These are phyloP conservation scores for Latrodectus elegans DNA, from an alignment of 2,888 invertebrate genomes.

Conservation along the genomic window DNA sequence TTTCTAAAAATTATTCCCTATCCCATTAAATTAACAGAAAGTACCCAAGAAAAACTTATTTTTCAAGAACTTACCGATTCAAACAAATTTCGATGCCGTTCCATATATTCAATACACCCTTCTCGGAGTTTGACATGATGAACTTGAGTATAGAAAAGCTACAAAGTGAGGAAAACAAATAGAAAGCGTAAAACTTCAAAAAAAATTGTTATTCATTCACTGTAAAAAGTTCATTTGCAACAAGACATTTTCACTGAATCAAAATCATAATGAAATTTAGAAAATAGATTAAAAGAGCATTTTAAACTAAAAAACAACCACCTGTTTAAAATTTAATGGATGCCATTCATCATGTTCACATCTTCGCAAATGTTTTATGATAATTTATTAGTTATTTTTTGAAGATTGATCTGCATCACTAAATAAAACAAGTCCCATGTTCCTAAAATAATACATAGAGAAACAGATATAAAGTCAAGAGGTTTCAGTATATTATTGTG, in stretches of 20 bases:
- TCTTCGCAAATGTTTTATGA: no score
- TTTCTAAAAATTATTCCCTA: not conserved
- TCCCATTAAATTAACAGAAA: not conserved
- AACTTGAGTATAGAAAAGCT: slow-evolving; percentile 81
- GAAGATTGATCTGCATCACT: no score
- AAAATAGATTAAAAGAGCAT: not conserved
- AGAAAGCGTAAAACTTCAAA: slow-evolving; percentile 71
- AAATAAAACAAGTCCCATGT: no score
- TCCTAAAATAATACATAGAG: no score
- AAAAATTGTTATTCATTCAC: not conserved
- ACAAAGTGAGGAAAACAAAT: slow-evolving; percentile 70
- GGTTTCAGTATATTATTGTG: no score
- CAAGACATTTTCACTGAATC: not conserved
- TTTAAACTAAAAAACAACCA: slow-evolving; percentile 26
- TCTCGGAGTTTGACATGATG: slow-evolving; percentile 84
- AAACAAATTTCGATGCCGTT: slow-evolving; percentile 80
- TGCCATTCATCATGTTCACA: slow-evolving; percentile 10
- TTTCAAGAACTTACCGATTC: slow-evolving; percentile 70
- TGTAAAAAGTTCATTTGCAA: not conserved
- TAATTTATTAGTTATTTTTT: no score
- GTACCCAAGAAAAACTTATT: no score
- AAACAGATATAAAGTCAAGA: no score
- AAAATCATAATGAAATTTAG: not conserved
- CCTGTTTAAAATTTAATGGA: slow-evolving; percentile 63
- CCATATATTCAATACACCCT: slow-evolving; percentile 85